Conservation (phyloP, 2,113 vertebrate species). For the Actenoides lindsayi region DNA sequence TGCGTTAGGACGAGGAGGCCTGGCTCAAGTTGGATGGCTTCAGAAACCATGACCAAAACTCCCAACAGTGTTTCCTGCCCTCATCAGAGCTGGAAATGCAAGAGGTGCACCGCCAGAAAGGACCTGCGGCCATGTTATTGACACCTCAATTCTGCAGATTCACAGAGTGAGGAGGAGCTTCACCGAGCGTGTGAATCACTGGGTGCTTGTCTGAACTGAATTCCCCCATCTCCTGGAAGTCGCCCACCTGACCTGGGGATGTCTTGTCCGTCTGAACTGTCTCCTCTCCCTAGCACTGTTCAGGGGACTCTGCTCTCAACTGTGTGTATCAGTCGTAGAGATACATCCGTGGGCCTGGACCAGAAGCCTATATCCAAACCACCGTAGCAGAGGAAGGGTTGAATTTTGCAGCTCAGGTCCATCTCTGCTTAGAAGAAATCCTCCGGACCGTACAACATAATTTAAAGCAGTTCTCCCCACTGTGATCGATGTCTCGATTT, state of each 20-base stretch:
- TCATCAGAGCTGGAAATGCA: slow-evolving; percentile 43
- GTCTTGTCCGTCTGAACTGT: slow-evolving; percentile 51
- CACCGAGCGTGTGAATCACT: slow-evolving; percentile 3
- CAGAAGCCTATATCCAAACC: slow-evolving; percentile 62
- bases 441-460: slow-evolving; percentile 38
- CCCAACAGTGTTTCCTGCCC: slow-evolving; percentile 38
- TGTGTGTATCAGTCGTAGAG: slow-evolving; percentile 45
- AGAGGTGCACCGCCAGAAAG: slow-evolving; percentile 44
- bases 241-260: slow-evolving; percentile 43
- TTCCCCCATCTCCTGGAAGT: slow-evolving; percentile 40
- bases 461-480: slow-evolving; percentile 66
- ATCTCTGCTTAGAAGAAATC: slow-evolving; percentile 62
- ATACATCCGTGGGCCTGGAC: slow-evolving; percentile 54
- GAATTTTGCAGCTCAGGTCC: slow-evolving; percentile 71
- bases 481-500: slow-evolving; percentile 65
- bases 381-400: slow-evolving; percentile 64
- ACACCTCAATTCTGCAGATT: slow-evolving; percentile 58
- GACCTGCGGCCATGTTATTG: not conserved
- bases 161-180: slow-evolving; percentile 54
- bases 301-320: slow-evolving; percentile 68
- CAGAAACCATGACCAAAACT: slow-evolving; percentile 62
- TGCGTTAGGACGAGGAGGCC: not conserved
- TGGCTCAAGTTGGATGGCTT: slow-evolving; percentile 45
- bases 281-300: slow-evolving; percentile 65
- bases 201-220: slow-evolving; percentile 68